Percentiles rank a stretch among this genome's conserved stretches.
Evolutionary conservation across 2,113 vertebrate genomes (phyloP).

Genomic region (Triplophysa rosa): DNA sequence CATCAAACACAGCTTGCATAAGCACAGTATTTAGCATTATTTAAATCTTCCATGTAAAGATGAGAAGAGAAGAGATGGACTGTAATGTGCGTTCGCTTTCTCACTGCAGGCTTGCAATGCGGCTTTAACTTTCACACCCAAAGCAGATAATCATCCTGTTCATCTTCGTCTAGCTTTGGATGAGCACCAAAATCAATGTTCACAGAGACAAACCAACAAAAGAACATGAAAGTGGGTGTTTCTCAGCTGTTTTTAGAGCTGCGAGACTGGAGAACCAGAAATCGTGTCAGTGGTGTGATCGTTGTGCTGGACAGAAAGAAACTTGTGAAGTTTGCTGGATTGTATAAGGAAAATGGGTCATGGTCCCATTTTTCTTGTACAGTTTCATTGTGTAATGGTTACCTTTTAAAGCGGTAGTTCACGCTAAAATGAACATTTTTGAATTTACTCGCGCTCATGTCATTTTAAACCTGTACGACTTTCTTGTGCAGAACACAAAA

Average conservation of each 20-base stretch:
- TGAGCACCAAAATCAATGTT: slow-evolving; percentile 51
- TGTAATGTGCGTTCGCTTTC: background rate
- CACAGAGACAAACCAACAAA: slow-evolving; percentile 47
- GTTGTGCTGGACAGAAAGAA: background rate
- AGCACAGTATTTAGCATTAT: background rate
- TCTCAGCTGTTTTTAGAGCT: slow-evolving; percentile 45
- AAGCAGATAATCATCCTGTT: slow-evolving; percentile 28
- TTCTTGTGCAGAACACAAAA: no score
- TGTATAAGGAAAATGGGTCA: background rate
- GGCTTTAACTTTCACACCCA: slow-evolving; percentile 13
- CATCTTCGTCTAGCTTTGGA: slow-evolving; percentile 28
- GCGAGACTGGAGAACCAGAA: slow-evolving; percentile 31
- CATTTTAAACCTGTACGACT: no score
- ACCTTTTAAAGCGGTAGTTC: background rate
- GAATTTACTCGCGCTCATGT: no score
- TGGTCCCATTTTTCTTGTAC: background rate
- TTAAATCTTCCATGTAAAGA: background rate
- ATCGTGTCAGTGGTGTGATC: background rate
- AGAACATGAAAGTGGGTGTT: slow-evolving; percentile 44
- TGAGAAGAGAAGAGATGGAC: background rate
- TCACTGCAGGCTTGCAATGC: background rate
- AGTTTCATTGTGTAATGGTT: background rate
- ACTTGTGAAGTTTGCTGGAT: background rate
- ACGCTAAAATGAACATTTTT: background rate
- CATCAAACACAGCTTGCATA: background rate